phyloP scores from a whole-genome alignment of 2,888 invertebrate genomes.

The Coronaproctus castanopsis region DNA sequence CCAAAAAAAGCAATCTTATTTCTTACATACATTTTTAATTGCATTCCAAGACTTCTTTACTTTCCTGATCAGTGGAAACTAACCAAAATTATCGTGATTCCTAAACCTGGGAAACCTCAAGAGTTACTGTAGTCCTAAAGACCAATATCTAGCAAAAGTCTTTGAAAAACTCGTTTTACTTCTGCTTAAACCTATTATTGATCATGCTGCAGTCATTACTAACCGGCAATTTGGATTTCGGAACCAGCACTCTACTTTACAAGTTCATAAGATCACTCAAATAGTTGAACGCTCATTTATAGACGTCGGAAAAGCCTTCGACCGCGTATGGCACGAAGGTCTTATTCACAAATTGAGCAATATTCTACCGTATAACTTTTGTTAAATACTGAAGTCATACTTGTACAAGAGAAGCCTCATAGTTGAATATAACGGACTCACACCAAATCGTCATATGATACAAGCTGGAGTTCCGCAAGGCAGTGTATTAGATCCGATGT shows the following conservation, averaged over 20 bases:
- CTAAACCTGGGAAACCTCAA: too few relatives aligned
- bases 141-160: background rate
- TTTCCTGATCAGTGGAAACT: too few relatives aligned
- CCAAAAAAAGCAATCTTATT: too few relatives aligned
- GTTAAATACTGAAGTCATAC: slow-evolving; percentile 1
- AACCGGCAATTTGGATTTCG: background rate
- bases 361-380: background rate
- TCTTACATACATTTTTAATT: too few relatives aligned
- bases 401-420: background rate
- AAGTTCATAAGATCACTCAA: background rate
- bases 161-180: background rate
- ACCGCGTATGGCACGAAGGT: background rate
- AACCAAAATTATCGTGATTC: too few relatives aligned
- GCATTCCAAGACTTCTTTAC: too few relatives aligned
- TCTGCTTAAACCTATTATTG: background rate
- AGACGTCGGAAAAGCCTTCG: background rate
- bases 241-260: background rate
- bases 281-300: background rate
- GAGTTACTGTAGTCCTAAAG: background rate
- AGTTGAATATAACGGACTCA: background rate
- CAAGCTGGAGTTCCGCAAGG: slow-evolving; percentile 4
- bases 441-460: background rate
- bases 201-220: background rate
- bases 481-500: background rate
- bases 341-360: background rate